Base-by-base conservation (phyloP, 2,888 invertebrate genomes). In the Griposia aprilina region DNA sequence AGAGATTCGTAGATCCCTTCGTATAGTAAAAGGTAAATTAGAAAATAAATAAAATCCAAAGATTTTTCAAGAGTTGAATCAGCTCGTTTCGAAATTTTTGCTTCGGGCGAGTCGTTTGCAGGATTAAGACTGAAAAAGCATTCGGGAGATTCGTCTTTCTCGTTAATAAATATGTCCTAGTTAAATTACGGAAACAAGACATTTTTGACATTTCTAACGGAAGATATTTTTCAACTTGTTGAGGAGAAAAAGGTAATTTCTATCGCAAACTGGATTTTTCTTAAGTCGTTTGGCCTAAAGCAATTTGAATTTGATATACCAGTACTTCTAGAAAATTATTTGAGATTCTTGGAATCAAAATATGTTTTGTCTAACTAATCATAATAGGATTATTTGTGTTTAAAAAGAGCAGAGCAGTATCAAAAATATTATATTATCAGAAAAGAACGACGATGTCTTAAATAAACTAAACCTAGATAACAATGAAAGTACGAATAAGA, bases 41-140 rank as follows among this genome's bases (percentile, higher is more conserved):
- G 86, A 84, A 81, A 80, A 77, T 78, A 78, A 81, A 87, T 87
- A 86, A 87, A 84, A 66, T 76, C 79, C 73, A 52, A 72, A 69
- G 69, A 80, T 82, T 78, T 77, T 65, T 71, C 30, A 62, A 30
- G 72, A 84, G 78, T 74, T 67, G 71, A 79, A 80, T 86, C 74
- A 80, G 82, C 76, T 78, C 69, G 59, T 82, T 78, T 63, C 69
- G 20, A 73, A 76, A 78, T 81, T 77, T 75, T 70, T 69, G 75
- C 72, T 74, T 52, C 63, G 48, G 76, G 65, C 71, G 65, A 75
- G 26, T 78, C 75, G 67, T 83, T 81, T 57, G 11, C 30, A 13
- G 74, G 55, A 77, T 84, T 81, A 84, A 74, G 76, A 63, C 76
- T 67, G 72, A 76, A 74, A 68, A 70, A 78, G 66, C 50, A 48